phyloP scores from a whole-genome alignment of 2,888 invertebrate species.

The Lepeophtheirus nordmannii region DNA sequence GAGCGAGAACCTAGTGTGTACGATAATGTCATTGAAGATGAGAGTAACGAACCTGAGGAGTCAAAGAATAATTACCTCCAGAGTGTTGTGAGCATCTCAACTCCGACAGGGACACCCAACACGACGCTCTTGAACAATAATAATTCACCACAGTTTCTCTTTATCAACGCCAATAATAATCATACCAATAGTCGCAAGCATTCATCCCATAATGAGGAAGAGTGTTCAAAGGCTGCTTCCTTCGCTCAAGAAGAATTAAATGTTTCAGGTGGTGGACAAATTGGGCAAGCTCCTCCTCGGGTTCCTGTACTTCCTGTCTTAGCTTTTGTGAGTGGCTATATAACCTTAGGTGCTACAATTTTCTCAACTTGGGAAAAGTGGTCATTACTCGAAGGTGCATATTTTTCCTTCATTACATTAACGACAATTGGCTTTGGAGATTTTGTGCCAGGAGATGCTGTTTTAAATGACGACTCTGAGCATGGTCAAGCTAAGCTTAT shows the following conservation, averaged over 20 bases:
- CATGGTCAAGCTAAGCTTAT: constrained; percentile 55
- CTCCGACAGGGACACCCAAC: not conserved
- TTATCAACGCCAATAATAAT: not conserved
- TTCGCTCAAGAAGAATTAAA: not conserved
- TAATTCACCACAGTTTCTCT: not conserved
- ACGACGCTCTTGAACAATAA: not conserved
- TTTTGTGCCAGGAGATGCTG: constrained; percentile 66
- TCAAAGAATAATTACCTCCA: not conserved
- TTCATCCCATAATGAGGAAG: not conserved
- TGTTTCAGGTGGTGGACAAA: not conserved
- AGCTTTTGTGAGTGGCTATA: constrained; percentile 67
- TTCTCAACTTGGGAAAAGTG: constrained; percentile 73
- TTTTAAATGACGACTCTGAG: constrained; percentile 33
- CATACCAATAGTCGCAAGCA: not conserved
- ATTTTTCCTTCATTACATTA: constrained; percentile 83
- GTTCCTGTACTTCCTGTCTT: constrained; percentile 14
- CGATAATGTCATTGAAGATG: not conserved
- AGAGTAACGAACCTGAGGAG: not conserved
- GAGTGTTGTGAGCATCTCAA: constrained; percentile 1
- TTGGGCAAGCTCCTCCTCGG: not conserved
- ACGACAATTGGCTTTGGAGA: constrained; percentile 87
- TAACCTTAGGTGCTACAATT: constrained; percentile 65
- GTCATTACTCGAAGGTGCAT: constrained; percentile 70
- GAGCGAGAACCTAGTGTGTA: not conserved
- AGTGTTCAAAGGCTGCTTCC: not conserved